phyloP scores from a whole-genome alignment of 2,797 vertebrate genomes.

The Acrossocheilus wenchowensis region DNA sequence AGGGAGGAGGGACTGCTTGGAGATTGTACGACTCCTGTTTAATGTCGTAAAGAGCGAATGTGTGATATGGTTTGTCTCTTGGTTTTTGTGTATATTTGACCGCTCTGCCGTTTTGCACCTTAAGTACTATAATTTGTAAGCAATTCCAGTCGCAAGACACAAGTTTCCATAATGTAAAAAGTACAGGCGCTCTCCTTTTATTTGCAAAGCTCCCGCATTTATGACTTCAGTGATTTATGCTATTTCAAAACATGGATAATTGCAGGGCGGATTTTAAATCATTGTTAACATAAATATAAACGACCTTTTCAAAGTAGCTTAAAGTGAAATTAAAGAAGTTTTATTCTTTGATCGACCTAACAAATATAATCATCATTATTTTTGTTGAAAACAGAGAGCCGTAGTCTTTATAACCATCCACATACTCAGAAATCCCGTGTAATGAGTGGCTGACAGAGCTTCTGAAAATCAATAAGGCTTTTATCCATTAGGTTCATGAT shows the following conservation, averaged over 20 bases:
- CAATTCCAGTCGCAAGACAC: background rate
- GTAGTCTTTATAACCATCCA: background rate
- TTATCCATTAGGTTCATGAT: slow-evolving; percentile 3
- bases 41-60: slow-evolving; percentile 17
- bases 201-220: background rate
- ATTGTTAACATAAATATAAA: background rate
- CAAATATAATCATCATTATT: background rate
- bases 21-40: slow-evolving; percentile 28
- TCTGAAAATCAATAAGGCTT: slow-evolving; percentile 17
- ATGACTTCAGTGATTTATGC: background rate
- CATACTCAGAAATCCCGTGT: slow-evolving; percentile 3
- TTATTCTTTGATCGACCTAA: background rate
- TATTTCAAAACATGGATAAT: background rate
- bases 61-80: slow-evolving; percentile 36
- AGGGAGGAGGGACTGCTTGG: background rate
- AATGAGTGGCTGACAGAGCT: background rate
- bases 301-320: background rate
- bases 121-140: slow-evolving; percentile 7
- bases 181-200: background rate
- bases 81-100: slow-evolving; percentile 42
- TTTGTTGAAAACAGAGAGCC: background rate
- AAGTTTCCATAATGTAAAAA: slow-evolving; percentile 10
- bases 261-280: background rate
- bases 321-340: background rate
- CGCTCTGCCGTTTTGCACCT: slow-evolving; percentile 28